Conservation (phyloP, 2,888 invertebrate species). For the Amiota mariae region DNA sequence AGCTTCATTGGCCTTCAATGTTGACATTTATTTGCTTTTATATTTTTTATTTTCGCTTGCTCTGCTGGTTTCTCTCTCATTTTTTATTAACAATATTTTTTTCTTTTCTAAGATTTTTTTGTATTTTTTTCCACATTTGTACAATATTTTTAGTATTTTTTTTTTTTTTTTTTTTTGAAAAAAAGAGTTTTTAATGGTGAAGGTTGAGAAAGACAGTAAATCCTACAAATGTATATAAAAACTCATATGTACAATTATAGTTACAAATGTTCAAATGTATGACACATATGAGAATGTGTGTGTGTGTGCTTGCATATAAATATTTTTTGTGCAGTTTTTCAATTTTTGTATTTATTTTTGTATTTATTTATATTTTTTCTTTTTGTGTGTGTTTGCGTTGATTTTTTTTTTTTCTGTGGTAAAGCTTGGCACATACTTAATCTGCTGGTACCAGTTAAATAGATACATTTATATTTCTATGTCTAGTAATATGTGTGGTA, state of each 20-base stretch:
- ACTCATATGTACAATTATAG: neutral
- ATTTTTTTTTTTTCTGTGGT: neutral
- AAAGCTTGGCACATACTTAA: slow-evolving; percentile 3
- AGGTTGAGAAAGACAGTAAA: slow-evolving; percentile 6
- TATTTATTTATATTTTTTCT: neutral
- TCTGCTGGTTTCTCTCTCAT: too few species aligned
- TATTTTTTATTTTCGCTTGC: neutral
- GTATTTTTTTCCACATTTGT: slow-evolving; percentile 29
- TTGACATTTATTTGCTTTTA: slow-evolving; percentile 31
- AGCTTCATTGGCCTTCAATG: slow-evolving; percentile 24
- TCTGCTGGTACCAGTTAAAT: neutral
- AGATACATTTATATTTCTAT: neutral
- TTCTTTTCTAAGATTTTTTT: neutral
- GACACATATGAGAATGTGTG: too few species aligned
- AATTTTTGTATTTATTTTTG: neutral
- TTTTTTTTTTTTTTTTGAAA: slow-evolving; percentile 13
- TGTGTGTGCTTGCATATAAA: too few species aligned
- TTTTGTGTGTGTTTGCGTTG: neutral
- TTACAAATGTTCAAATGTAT: too few species aligned
- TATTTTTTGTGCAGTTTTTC: neutral
- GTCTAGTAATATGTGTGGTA: neutral
- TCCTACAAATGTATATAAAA: slow-evolving; percentile 21
- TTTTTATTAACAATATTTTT: neutral
- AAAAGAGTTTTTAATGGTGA: neutral
- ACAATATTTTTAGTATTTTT: too few species aligned